Evolutionary conservation across 2,888 invertebrate genomes (phyloP).

Genomic region (Drosophila phalerata): DNA sequence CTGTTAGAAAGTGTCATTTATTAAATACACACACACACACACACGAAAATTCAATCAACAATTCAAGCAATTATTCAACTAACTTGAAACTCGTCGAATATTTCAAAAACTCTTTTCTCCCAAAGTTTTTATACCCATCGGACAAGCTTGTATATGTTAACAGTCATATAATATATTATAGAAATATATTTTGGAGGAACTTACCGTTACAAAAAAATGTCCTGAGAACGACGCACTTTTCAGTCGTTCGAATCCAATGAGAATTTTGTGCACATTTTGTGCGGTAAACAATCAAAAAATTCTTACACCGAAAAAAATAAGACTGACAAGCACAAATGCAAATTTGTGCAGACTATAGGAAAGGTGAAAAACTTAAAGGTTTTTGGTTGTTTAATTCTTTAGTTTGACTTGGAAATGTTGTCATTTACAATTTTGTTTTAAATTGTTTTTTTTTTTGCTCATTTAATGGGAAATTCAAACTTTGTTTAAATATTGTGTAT

Average conservation of each 20-base stretch:
- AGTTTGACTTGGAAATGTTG: background rate
- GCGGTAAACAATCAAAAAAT: slow-evolving; percentile 54
- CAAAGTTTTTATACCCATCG: slow-evolving; percentile 8
- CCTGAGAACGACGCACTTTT: slow-evolving; percentile 69
- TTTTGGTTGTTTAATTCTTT: background rate
- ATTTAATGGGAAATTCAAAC: background rate
- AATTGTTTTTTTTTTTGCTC: background rate
- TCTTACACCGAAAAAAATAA: slow-evolving; percentile 41
- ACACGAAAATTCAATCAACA: slow-evolving; percentile 4
- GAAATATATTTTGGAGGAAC: slow-evolving; percentile 13
- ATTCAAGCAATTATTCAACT: slow-evolving; percentile 11
- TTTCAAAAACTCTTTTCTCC: slow-evolving; percentile 1
- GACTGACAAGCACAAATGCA: slow-evolving; percentile 21
- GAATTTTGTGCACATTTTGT: slow-evolving; percentile 80
- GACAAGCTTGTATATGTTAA: background rate
- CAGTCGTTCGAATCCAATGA: slow-evolving; percentile 76
- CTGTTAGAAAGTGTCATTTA: slow-evolving; percentile 11
- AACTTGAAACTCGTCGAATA: slow-evolving; percentile 8
- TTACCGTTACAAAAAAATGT: slow-evolving; percentile 48
- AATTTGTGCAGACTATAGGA: slow-evolving; percentile 15
- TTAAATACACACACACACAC: background rate
- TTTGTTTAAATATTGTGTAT: slow-evolving; percentile 4
- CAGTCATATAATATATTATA: background rate
- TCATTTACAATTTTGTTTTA: background rate
- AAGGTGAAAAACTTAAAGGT: slow-evolving; percentile 9